Conservation (phyloP, 1,140 invertebrate species). For the Pemphigus obesinymphae region DNA sequence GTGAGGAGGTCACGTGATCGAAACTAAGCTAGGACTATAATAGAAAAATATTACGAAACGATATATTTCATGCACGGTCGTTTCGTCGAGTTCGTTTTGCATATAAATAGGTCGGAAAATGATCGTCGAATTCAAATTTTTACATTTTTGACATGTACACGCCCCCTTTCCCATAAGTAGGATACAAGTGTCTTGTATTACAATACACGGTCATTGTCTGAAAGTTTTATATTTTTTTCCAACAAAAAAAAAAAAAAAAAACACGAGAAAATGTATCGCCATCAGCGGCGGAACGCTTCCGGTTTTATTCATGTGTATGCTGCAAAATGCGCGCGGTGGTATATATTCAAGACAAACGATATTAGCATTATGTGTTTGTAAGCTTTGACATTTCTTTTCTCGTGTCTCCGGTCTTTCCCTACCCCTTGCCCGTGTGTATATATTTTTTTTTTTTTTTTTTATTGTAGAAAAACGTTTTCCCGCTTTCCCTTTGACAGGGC, state of each 20-base stretch:
- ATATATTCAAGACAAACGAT: conserved; percentile 42
- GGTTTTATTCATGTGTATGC: conserved; percentile 33
- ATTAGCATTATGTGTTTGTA: conserved; percentile 42
- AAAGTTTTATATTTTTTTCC: conserved; percentile 34
- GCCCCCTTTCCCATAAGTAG: background rate
- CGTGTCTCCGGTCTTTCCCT: conserved; percentile 1
- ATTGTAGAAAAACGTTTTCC: conserved; percentile 41
- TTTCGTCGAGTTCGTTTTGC: conserved; percentile 7
- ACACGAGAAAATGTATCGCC: conserved; percentile 38
- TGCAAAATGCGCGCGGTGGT: background rate
- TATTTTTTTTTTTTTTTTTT: background rate
- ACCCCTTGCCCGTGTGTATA: background rate
- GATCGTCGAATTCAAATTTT: conserved; percentile 42
- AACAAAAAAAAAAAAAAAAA: too few relatives aligned
- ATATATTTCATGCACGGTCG: conserved; percentile 13
- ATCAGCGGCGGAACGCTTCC: conserved; percentile 40
- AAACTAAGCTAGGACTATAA: background rate
- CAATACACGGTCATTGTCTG: conserved; percentile 37
- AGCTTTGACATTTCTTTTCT: conserved; percentile 41
- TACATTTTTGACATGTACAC: conserved; percentile 34
- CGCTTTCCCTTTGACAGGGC: conserved; percentile 28
- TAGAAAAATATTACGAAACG: conserved; percentile 31
- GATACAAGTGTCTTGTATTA: conserved; percentile 17
- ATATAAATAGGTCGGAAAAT: conserved; percentile 31
- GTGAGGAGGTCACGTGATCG: conserved; percentile 5